Conservation (phyloP, 92 coral and sea anemone genomes). For the Porites rus region DNA sequence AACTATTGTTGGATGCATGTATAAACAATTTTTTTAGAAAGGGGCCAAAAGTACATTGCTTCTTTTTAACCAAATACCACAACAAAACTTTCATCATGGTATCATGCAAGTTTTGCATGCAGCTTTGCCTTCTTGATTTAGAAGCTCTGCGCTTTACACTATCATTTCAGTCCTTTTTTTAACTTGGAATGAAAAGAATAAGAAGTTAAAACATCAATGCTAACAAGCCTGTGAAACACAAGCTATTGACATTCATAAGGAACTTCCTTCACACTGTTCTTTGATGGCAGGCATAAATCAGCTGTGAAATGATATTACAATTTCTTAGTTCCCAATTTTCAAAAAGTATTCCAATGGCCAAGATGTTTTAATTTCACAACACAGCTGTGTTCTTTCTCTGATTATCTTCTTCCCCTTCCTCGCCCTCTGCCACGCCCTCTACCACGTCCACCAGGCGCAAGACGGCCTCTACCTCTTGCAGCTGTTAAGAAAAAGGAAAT, state of each 20-base stretch:
- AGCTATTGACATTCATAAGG: background rate
- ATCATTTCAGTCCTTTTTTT: background rate
- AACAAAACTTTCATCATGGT: background rate
- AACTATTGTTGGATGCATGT: background rate
- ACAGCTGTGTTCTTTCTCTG: background rate
- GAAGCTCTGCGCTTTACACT: background rate
- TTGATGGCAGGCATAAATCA: background rate
- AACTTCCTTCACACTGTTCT: background rate
- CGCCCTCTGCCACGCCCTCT: conserved; percentile 95
- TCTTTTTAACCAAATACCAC: background rate
- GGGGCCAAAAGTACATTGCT: background rate
- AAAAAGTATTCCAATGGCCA: background rate
- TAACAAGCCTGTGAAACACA: background rate
- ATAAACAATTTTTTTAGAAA: background rate
- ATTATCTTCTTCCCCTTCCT: conserved; percentile 70
- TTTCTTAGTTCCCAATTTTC: background rate
- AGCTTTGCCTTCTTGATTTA: background rate
- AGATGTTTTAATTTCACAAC: background rate
- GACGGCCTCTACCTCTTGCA: conserved; percentile 66
- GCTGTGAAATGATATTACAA: background rate
- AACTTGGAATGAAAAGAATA: background rate
- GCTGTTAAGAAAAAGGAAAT: background rate
- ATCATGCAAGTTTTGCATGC: background rate
- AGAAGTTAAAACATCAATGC: background rate
- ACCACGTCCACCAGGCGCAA: conserved; percentile 85